Evolutionary conservation across 1,140 invertebrate species (phyloP), one percentile per base, ranked within the genome.

Genomic region (Dufourea novaeangliae): DNA sequence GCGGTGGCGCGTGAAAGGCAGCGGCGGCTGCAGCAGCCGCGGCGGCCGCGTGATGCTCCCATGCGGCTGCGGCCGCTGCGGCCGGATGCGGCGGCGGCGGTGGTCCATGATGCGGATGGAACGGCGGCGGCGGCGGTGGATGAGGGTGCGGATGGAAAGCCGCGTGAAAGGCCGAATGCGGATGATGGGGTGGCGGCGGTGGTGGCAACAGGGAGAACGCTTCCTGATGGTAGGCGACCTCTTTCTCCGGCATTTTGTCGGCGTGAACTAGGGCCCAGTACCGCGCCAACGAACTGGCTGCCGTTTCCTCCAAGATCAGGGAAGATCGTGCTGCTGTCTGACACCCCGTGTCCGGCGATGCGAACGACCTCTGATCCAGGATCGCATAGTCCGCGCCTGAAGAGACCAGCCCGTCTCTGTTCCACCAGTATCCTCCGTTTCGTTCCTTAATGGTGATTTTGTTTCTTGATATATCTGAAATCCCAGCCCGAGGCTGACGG

Each of bases 201-300:
- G 91, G 91, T 62, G 91, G 92, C 59, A 92, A 64, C 37, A 92
- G 78, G 10, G 91, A 92, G 75, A 92, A 93, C 14, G 90, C 85
- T 83, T 92, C 92, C 77, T 91, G 90, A 75, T 92, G 91, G 80
- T 93, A 92, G 61, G 92, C 91, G 66, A 93, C 92, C 83, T 93
- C 92, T 85, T 93, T 93, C 70, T 92, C 92, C 67, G 92, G 92
- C 92, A 93, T 93, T 71, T 73, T 81, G 78, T 46, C 34, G 67
- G 62, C 46, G 68, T 67, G 84, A 17, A 70, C 71, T 37, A 73
- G 32, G 39, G 57, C 69, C 78, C 71, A 54, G 54, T 77, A 74
- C 39, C 44, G 71, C 64, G 74, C 70, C 79, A 78, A 50, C 11
- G 56, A 78, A n/a, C 46, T 63, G 61, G 50, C 64, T 17, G 59